Evolutionary conservation across 2,888 invertebrate genomes (phyloP).

Genomic region (Aphrophora alni): DNA sequence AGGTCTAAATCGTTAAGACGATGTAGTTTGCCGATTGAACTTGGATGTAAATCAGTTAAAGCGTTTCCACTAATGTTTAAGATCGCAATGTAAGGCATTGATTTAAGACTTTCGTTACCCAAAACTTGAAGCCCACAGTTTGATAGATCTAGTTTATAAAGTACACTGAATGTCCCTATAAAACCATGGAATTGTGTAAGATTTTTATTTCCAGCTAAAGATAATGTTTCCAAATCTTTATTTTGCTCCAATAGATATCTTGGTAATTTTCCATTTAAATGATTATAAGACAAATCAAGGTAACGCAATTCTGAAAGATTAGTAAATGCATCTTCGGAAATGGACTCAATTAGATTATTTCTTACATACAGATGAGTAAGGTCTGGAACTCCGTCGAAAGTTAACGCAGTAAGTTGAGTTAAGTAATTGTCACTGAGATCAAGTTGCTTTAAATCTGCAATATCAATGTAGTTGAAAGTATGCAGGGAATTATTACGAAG

Average conservation of each 20-base stretch:
- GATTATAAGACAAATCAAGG: constrained; percentile 77
- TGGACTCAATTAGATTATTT: constrained; percentile 17
- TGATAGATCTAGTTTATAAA: constrained; percentile 75
- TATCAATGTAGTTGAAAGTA: constrained; percentile 66
- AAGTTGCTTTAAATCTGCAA: constrained; percentile 68
- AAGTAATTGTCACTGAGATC: constrained; percentile 74
- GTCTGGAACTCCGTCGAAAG: constrained; percentile 66
- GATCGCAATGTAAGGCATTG: constrained; percentile 72
- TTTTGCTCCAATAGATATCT: constrained; percentile 74
- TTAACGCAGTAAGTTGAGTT: constrained; percentile 67
- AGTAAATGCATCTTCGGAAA: constrained; percentile 65
- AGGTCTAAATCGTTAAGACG: constrained; percentile 74
- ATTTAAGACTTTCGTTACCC: constrained; percentile 69
- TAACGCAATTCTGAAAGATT: constrained; percentile 70
- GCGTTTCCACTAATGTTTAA: constrained; percentile 72
- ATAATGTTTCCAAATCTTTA: constrained; percentile 69
- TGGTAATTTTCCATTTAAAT: constrained; percentile 67
- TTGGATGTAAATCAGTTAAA: constrained; percentile 62
- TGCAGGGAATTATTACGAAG: constrained; percentile 73
- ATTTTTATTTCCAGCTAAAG: constrained; percentile 54
- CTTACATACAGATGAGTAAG: constrained; percentile 66
- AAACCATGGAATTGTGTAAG: constrained; percentile 46
- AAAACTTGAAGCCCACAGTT: constrained; percentile 72
- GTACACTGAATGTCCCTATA: constrained; percentile 61
- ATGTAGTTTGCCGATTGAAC: constrained; percentile 58